These are phyloP conservation scores for Saturnia japonica DNA, from an alignment of 2,888 invertebrate species.

Conservation along the genomic window DNA sequence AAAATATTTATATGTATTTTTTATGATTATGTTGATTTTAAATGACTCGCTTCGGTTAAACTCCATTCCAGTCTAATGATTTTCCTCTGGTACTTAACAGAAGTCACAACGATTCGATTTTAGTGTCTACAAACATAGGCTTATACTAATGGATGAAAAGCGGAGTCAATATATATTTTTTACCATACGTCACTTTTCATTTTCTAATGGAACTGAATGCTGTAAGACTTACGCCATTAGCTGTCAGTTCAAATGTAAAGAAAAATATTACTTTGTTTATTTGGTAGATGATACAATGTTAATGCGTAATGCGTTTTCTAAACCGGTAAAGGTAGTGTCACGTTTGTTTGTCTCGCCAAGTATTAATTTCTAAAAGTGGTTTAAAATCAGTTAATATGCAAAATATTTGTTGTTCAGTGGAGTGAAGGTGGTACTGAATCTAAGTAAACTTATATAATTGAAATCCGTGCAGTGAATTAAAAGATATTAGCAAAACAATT, in stretches of 20 bases:
- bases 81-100: background rate
- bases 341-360: no score
- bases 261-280: background rate
- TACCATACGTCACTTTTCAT: background rate
- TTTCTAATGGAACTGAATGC: background rate
- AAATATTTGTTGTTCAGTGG: no score
- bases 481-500: no score
- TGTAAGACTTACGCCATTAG: background rate
- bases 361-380: no score
- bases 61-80: background rate
- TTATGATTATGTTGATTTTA: background rate
- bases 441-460: no score
- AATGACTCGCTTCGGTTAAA: background rate
- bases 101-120: background rate
- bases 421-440: no score
- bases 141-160: conserved; percentile 10
- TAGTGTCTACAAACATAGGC: background rate
- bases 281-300: no score
- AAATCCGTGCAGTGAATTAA: no score
- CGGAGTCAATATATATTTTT: background rate
- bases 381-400: no score
- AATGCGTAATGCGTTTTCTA: no score
- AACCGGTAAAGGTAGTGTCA: no score
- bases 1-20: background rate
- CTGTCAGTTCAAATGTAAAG: background rate